Conservation (phyloP, 2,888 invertebrate species). For the Lasioglossum figueresi region DNA sequence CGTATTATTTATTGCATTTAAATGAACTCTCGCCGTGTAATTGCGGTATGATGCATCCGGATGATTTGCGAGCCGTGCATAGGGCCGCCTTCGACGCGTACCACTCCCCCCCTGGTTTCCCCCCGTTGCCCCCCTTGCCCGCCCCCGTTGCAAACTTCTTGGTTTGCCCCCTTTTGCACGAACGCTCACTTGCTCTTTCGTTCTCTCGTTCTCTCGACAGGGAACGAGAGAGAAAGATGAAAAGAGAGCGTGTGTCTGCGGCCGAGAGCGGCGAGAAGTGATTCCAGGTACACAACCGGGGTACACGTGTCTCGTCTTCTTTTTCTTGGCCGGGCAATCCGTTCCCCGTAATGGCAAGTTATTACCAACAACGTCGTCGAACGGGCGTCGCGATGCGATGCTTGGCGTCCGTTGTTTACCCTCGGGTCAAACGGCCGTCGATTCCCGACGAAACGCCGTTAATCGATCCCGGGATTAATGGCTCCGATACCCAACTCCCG, state of each 20-base stretch:
- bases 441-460: conserved; percentile 57
- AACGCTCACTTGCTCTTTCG: background rate
- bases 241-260: background rate
- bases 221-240: background rate
- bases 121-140: background rate
- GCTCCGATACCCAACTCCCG: conserved; percentile 44
- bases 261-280: conserved; percentile 49
- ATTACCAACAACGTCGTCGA: conserved; percentile 61
- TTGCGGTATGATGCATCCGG: conserved; percentile 82
- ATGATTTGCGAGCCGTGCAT: conserved; percentile 81
- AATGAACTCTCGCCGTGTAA: conserved; percentile 83
- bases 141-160: background rate
- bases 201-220: background rate
- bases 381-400: conserved; percentile 34
- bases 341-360: conserved; percentile 72
- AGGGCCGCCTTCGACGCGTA: conserved; percentile 70
- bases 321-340: conserved; percentile 58
- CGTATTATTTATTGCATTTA: conserved; percentile 83
- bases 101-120: conserved; percentile 32
- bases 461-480: conserved; percentile 63
- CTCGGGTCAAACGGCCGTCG: conserved; percentile 54
- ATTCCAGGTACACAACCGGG: conserved; percentile 60
- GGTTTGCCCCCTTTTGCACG: conserved; percentile 5
- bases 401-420: conserved; percentile 54
- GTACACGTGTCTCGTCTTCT: conserved; percentile 41